Percentiles rank a stretch among this genome's conserved stretches.
These are phyloP conservation scores for Pseudomugil gertrudae DNA, from an alignment of 2,797 vertebrate species.

Conservation along the genomic window DNA sequence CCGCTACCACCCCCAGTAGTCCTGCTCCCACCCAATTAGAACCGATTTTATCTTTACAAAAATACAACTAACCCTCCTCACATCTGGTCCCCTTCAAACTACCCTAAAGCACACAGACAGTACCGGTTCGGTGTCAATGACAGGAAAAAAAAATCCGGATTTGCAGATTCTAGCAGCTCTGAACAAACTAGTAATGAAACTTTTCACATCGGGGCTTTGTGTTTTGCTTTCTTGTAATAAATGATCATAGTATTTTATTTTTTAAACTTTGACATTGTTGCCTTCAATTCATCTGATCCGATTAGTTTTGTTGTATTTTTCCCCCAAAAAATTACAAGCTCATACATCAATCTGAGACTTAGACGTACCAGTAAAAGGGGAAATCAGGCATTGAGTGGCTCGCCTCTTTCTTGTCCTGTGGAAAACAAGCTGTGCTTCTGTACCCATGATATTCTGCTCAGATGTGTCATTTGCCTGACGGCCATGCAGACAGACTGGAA, in stretches of 20 bases:
- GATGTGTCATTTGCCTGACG: conserved; percentile 57
- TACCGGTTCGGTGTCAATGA: conserved; percentile 51
- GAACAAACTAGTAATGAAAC: background rate
- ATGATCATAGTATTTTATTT: background rate
- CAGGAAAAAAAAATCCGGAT: conserved; percentile 29
- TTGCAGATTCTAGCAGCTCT: conserved; percentile 24
- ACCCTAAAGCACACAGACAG: conserved; percentile 50
- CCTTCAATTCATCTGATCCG: background rate
- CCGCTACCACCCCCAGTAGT: conserved; percentile 48
- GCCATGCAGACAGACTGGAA: conserved; percentile 57
- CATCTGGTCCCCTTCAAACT: conserved; percentile 33
- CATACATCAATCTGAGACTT: background rate
- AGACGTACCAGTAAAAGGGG: conserved; percentile 5
- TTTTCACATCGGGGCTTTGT: background rate
- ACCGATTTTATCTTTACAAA: conserved; percentile 68
- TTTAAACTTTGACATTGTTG: background rate
- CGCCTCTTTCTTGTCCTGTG: conserved; percentile 7
- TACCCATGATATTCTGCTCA: conserved; percentile 37
- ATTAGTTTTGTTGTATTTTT: background rate
- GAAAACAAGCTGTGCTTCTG: conserved; percentile 37
- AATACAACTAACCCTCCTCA: conserved; percentile 61
- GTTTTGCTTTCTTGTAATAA: background rate
- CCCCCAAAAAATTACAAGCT: conserved; percentile 2
- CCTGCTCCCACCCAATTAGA: conserved; percentile 66
- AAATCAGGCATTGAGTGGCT: conserved; percentile 7